Evolutionary conservation across 2,797 vertebrate species (phyloP).

Genomic region (Pseudopleuronectes americanus): DNA sequence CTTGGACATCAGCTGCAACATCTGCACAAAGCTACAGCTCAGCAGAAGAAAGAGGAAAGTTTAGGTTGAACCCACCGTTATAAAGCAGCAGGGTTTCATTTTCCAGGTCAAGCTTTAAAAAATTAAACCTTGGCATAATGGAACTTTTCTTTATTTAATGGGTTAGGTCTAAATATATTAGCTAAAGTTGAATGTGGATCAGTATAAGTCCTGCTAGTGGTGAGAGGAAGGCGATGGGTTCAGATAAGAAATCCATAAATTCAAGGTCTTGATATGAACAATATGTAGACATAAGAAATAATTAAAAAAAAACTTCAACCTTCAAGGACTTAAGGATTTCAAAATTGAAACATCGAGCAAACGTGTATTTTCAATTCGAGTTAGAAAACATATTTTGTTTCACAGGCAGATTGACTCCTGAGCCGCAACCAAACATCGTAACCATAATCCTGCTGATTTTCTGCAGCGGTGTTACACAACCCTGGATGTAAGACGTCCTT

Average conservation of each 20-base stretch:
- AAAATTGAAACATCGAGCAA: neutral
- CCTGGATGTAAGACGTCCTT: constrained; percentile 25
- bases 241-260: neutral
- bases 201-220: no score
- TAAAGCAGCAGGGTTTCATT: neutral
- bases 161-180: no score
- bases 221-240: no score
- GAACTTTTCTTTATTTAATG: no score
- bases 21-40: neutral
- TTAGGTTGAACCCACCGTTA: neutral
- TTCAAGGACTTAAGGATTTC: neutral
- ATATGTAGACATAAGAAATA: neutral
- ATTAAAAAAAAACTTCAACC: neutral
- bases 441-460: constrained; percentile 17
- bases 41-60: neutral
- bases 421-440: constrained; percentile 25
- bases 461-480: constrained; percentile 29
- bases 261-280: neutral
- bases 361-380: neutral
- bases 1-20: neutral
- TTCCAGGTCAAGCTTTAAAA: no score
- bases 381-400: constrained; percentile 10
- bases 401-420: constrained; percentile 12
- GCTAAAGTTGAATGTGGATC: no score
- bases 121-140: no score